Base-by-base conservation (phyloP, 2,113 vertebrate species). In the Sclerurus mexicanus region DNA sequence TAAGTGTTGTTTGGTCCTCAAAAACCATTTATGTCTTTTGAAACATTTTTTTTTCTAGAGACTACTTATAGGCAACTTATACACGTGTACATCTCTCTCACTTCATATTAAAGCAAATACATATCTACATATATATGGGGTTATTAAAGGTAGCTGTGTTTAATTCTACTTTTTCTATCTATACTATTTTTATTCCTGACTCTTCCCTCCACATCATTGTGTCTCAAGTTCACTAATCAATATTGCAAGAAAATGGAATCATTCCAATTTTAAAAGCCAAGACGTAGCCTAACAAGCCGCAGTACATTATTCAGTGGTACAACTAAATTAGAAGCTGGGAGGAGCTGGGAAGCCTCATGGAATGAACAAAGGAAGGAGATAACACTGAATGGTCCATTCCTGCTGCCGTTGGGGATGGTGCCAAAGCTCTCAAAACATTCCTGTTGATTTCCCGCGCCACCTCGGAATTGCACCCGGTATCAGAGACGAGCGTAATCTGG, bases 381-480 rank as follows among this genome's bases (percentile, higher is more conserved):
- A 87, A 77, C 21, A 55, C 28, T 0, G 0, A 79, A 31, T 37
- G 28, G 21, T 14, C 35, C 42, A 5, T 47, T 67, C 55, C 50
- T 89, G 31, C 49, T 89, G 23, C 44, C 7, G 5, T 0, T 11
- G 55, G 74, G 46, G 67, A 75, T 1, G 2, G 33, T n/a, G 91
- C 39, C 64, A 80, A 89, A 89, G 71, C 33, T 60, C 75, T 73
- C n/a, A 10, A 59, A 83, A 58, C 3, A 3, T 31, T 55, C 56
- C 59, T 0, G 1, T 7, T 9, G 1, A 8, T 69, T 92, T 86
- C 33, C 21, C 21, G 47, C 2, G 0, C 20, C 53, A 56, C 33
- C 49, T 64, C 82, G 4, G 5, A 68, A 18, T n/a, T 44, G n/a
- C 25, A 35, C 46, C 62, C 13, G 10, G 28, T 56, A 52, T 6